Conservation (phyloP, 2,797 vertebrate species). For the Mallotus villosus region DNA sequence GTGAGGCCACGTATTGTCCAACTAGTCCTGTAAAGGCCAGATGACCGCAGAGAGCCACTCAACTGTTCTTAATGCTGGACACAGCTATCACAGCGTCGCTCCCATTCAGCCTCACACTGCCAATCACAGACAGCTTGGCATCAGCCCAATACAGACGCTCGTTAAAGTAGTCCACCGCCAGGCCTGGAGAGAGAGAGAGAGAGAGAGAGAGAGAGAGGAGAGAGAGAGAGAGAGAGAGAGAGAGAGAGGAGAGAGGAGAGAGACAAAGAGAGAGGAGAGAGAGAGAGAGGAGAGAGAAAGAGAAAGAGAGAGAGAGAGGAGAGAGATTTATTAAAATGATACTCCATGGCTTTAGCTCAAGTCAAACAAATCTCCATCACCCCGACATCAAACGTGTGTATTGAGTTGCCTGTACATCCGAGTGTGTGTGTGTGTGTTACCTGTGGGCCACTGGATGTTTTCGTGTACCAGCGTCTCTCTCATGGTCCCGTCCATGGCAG, state of each 20-base stretch:
- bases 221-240: too few relatives aligned
- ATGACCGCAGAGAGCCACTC: slow-evolving; percentile 39
- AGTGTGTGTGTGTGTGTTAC: slow-evolving; percentile 60
- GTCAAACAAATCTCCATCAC: not conserved
- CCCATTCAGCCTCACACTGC: slow-evolving; percentile 92
- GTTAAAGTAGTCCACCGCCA: slow-evolving; percentile 95
- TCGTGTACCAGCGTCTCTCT: slow-evolving; percentile 91
- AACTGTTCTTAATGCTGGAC: slow-evolving; percentile 87
- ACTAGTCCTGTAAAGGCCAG: not conserved
- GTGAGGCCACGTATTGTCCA: not conserved
- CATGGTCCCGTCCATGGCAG: slow-evolving; percentile 94
- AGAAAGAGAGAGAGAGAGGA: not conserved
- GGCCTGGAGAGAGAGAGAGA: slow-evolving; percentile 67
- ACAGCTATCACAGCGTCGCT: slow-evolving; percentile 87
- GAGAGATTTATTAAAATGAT: fast-evolving
- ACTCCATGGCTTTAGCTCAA: not conserved
- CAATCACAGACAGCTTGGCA: slow-evolving; percentile 90
- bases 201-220: not conserved
- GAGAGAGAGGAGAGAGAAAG: slow-evolving; percentile 2
- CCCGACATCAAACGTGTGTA: not conserved
- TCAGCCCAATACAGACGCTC: slow-evolving; percentile 96
- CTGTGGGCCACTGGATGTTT: slow-evolving; percentile 97
- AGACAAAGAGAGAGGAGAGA: too few relatives aligned
- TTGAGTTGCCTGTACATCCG: not conserved
- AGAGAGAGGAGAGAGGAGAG: too few relatives aligned